Evolutionary conservation across 2,888 invertebrate genomes (phyloP), one percentile per base, ranked within the genome.

Genomic region (Cheilosia vernalis): DNA sequence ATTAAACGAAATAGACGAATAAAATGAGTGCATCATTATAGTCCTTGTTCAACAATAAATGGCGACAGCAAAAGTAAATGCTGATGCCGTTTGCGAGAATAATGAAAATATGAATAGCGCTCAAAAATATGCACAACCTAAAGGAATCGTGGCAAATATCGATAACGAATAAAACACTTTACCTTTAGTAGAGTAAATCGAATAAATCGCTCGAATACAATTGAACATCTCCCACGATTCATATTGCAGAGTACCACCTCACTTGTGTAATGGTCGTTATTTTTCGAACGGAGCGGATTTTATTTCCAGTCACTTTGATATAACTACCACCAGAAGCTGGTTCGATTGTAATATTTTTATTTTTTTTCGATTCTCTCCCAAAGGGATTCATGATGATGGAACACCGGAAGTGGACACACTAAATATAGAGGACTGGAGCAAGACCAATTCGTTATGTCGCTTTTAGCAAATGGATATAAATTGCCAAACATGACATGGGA

Each of bases 361-460:
- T 27, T 53, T 44, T 66, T 15, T 63, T 47, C 24, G 4, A 21
- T 55, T 44, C 37, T 6, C 33, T 21, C 42, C 30, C 27, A 13
- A 72, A 73, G 63, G 55, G 44, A 55, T 63, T 40, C 42, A 53
- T 49, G 70, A 53, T 49, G 70, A 17, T 44, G 40, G 33, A 1
- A 47, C 13, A 9, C 49, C 9, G 30, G 19, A 30, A 37, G 13
- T 27, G 51, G 17, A 44, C 49, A 40, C 27, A 61, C 49, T 60
- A 15, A 60, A 60, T 51, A 30, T 44, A 69, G 5, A 33, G 24
- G 17, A 56, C 44, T 37, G 53, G 15, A 55, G 53, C 67, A 61
- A 42, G 70, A 74, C 58, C 86, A 82, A 87, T 82, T 87, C 73
- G 74, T 76, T 74, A 79, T 79, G 86, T 74, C 79, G 79, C 67